These are phyloP conservation scores for Leuctra nigra DNA, from an alignment of 2,888 invertebrate genomes.

Conservation along the genomic window DNA sequence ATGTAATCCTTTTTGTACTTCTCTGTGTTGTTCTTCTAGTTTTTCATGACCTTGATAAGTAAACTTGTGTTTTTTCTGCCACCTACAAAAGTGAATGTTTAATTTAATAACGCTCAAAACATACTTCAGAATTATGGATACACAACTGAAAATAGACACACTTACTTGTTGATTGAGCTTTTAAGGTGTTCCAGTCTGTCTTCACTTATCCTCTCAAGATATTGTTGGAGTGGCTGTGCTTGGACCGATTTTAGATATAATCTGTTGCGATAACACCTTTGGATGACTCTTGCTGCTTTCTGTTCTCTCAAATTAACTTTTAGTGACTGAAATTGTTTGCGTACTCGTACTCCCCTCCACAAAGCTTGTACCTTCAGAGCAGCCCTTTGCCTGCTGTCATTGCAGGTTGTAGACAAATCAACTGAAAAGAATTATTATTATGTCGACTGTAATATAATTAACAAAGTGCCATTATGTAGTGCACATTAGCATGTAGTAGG, in stretches of 20 bases:
- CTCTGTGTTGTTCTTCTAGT: neutral
- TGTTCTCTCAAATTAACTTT: neutral
- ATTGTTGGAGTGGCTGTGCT: neutral
- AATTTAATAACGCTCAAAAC: too few relatives aligned
- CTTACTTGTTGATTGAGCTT: neutral
- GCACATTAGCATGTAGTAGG: too few relatives aligned
- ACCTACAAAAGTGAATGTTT: neutral
- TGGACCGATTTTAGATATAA: neutral
- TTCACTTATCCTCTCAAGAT: neutral
- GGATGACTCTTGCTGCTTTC: neutral
- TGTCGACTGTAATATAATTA: too few relatives aligned
- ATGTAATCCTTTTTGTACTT: neutral
- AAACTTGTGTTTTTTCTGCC: neutral
- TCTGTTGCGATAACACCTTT: neutral
- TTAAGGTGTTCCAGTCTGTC: neutral
- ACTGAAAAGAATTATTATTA: too few relatives aligned
- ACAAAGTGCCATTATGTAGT: too few relatives aligned
- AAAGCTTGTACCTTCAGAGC: neutral
- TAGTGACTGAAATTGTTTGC: neutral
- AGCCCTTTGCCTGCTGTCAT: neutral
- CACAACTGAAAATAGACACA: neutral
- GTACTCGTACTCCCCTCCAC: neutral
- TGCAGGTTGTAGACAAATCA: too few relatives aligned
- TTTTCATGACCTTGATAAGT: neutral
- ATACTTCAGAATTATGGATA: too few relatives aligned